A percentile compares a stretch with the other conserved stretches of the same genome.
These are phyloP conservation scores for Patella ulyssiponensis DNA, from an alignment of 2,888 invertebrate genomes.

Conservation along the genomic window DNA sequence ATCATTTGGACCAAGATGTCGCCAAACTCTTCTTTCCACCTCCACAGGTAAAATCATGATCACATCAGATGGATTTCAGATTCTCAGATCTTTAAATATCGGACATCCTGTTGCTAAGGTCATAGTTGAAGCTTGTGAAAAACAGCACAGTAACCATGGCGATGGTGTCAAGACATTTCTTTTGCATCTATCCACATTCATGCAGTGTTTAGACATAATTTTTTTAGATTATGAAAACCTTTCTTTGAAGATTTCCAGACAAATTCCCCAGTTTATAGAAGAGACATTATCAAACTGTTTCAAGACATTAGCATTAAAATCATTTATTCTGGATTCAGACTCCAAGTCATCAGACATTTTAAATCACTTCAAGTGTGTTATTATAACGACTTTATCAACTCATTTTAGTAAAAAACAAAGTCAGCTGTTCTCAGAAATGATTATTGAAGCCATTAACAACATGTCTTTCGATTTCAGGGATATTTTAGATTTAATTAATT, in stretches of 20 bases:
- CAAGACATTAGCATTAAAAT: not conserved
- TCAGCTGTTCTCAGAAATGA: conserved; percentile 26
- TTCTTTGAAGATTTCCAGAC: not conserved
- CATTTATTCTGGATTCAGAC: not conserved
- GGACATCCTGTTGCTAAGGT: conserved; percentile 55
- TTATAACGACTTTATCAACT: conserved; percentile 31
- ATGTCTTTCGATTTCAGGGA: not conserved
- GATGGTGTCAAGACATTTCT: conserved; percentile 53
- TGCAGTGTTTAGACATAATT: conserved; percentile 26
- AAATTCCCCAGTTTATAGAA: conserved; percentile 16
- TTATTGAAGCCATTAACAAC: conserved; percentile 8
- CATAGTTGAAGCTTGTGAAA: conserved; percentile 40
- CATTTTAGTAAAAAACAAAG: conserved; percentile 32
- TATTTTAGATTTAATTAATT: conserved; percentile 12
- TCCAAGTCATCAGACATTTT: not conserved
- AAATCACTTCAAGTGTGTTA: conserved; percentile 25
- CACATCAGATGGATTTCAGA: conserved; percentile 49
- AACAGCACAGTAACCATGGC: conserved; percentile 33
- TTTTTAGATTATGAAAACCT: not conserved
- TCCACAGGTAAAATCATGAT: conserved; percentile 44
- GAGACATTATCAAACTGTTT: conserved; percentile 21
- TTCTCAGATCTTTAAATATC: conserved; percentile 49
- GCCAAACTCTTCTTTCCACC: conserved; percentile 49
- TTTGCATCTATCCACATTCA: conserved; percentile 39
- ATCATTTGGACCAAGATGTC: conserved; percentile 55